phyloP scores from a whole-genome alignment of 2,113 vertebrate genomes.

The Acanthisitta chloris region DNA sequence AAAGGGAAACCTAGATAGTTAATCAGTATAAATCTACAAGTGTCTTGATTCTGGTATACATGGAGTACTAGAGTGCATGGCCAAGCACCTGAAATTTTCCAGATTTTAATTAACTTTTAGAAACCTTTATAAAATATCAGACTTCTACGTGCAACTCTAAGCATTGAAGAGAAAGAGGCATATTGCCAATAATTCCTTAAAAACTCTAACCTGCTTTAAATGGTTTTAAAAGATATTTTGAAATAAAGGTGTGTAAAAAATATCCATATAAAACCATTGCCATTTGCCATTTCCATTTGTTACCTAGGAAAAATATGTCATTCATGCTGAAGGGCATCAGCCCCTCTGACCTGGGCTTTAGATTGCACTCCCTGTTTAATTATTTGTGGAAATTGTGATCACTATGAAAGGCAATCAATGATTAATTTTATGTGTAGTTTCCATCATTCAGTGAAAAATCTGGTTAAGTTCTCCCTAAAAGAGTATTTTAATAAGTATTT shows the following conservation, averaged over 20 bases:
- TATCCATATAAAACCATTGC: neutral
- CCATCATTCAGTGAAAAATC: neutral
- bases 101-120: neutral
- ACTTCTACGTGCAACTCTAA: neutral
- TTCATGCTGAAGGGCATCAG: neutral
- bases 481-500: neutral
- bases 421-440: neutral
- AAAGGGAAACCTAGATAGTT: neutral
- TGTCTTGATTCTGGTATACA: neutral
- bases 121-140: neutral
- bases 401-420: neutral
- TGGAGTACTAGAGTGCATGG: neutral
- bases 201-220: neutral
- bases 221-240: neutral
- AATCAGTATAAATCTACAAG: neutral
- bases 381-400: neutral
- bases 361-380: neutral
- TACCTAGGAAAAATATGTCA: neutral
- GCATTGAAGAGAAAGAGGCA: neutral
- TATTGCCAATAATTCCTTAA: neutral
- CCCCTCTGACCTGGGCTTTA: neutral
- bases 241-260: neutral
- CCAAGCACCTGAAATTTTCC: neutral
- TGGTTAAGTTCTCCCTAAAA: neutral
- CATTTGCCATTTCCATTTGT: neutral